Evolutionary conservation across 2,797 vertebrate genomes (phyloP).

Genomic region (Bradypodion pumilum): DNA sequence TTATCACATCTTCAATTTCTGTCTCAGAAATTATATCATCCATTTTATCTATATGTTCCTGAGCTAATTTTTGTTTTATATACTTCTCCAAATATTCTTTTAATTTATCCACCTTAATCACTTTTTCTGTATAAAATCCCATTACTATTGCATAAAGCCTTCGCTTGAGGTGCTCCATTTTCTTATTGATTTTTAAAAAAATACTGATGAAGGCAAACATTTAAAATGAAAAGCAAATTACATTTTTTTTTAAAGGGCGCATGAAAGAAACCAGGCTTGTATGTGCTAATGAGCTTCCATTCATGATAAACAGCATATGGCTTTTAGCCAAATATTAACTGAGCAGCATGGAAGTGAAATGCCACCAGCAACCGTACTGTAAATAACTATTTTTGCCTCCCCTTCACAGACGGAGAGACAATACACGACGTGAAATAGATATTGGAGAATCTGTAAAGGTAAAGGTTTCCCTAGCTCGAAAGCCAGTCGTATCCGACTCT

Average conservation of each 20-base stretch:
- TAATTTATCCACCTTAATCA: too few relatives aligned
- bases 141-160: too few relatives aligned
- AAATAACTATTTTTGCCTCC: background rate
- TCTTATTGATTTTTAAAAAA: background rate
- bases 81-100: too few relatives aligned
- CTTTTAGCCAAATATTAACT: background rate
- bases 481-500: too few relatives aligned
- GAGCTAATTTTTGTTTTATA: too few relatives aligned
- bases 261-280: background rate
- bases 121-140: too few relatives aligned
- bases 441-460: too few relatives aligned
- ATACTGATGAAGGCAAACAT: background rate
- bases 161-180: background rate
- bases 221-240: background rate
- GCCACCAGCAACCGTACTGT: background rate
- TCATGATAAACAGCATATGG: background rate
- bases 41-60: too few relatives aligned
- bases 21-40: too few relatives aligned
- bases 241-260: background rate
- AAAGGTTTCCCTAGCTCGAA: too few relatives aligned
- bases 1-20: too few relatives aligned
- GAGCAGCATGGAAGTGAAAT: background rate
- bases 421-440: background rate
- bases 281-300: slow-evolving; percentile 1
- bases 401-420: background rate